Evolutionary conservation across 35 echinoderm and acorn worm species (phyloP).

Genomic region (Lytechinus pictus): DNA sequence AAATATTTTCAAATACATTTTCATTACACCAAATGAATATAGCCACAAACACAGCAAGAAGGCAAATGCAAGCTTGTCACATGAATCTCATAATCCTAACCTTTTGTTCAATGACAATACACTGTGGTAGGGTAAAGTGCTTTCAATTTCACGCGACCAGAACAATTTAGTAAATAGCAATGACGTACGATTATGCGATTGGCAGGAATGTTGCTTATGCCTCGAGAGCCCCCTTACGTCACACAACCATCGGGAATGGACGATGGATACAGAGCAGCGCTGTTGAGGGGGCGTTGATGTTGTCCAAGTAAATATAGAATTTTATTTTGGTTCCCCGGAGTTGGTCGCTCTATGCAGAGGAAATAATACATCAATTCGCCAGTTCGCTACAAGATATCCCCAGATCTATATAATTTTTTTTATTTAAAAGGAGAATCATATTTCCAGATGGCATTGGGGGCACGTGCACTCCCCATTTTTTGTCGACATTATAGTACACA

Average conservation of each 20-base stretch:
- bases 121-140: background rate
- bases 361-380: too few relatives aligned
- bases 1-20: too few relatives aligned
- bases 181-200: background rate
- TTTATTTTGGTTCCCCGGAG: background rate
- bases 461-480: too few relatives aligned
- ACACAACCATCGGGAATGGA: background rate
- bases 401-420: too few relatives aligned
- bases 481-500: too few relatives aligned
- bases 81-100: background rate
- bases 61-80: background rate
- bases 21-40: background rate
- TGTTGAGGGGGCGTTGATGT: slow-evolving; percentile 2
- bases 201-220: background rate
- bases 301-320: background rate
- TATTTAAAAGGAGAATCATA: too few relatives aligned
- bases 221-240: background rate
- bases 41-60: background rate
- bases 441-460: too few relatives aligned
- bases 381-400: too few relatives aligned
- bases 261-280: background rate
- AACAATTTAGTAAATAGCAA: background rate
- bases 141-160: background rate
- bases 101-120: background rate
- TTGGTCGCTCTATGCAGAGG: background rate